Percentiles rank a stretch among this genome's conserved stretches.
Evolutionary conservation across 2,888 invertebrate species (phyloP).

Genomic region (Dolichopus griseipennis): DNA sequence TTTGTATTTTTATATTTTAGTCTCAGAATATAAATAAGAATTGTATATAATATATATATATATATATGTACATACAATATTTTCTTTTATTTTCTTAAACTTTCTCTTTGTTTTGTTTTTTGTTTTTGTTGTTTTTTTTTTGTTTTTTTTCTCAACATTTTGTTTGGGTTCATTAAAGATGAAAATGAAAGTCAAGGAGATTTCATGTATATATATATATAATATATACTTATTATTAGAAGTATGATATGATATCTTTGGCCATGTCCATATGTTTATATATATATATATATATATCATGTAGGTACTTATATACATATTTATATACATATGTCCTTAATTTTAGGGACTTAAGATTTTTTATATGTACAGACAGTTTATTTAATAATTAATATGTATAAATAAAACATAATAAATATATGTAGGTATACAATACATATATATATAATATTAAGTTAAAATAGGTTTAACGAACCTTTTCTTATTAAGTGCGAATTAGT

Average conservation of each 20-base stretch:
- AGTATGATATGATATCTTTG: no score
- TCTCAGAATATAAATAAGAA: no score
- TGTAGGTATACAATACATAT: not conserved
- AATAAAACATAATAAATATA: no score
- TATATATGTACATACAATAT: not conserved
- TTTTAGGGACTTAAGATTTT: not conserved
- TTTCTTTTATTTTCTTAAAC: not conserved
- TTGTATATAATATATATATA: not conserved
- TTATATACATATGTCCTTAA: no score
- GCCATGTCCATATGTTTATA: no score
- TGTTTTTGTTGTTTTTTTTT: not conserved
- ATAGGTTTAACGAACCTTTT: slow-evolving; percentile 2
- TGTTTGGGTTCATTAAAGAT: not conserved
- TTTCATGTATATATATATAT: not conserved
- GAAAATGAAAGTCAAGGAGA: slow-evolving; percentile 6
- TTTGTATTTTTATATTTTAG: not conserved
- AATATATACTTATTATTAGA: no score
- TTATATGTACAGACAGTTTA: not conserved
- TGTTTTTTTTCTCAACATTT: not conserved
- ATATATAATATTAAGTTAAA: not conserved
- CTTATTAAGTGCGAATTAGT: slow-evolving; percentile 6
- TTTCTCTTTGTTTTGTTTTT: not conserved
- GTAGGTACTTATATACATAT: no score
- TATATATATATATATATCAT: no score
- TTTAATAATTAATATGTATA: no score